These are phyloP conservation scores for Temnothorax rugatulus DNA, from an alignment of 2,888 invertebrate genomes.

Conservation along the genomic window DNA sequence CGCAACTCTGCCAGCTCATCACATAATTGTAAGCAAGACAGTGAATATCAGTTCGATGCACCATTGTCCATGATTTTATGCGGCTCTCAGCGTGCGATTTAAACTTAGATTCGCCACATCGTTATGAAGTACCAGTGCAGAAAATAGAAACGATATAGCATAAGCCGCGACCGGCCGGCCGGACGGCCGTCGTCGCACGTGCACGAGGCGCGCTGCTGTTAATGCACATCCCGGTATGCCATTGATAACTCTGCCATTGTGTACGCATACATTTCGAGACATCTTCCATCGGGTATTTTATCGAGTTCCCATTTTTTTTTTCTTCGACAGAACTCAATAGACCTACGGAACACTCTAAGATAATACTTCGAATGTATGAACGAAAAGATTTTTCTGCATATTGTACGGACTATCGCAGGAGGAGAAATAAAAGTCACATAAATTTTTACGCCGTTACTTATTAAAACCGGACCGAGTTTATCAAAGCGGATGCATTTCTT, in stretches of 20 bases:
- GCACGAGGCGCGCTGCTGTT: constrained; percentile 65
- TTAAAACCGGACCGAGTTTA: neutral
- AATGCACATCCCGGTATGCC: constrained; percentile 76
- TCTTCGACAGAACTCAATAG: neutral
- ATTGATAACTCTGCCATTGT: constrained; percentile 75
- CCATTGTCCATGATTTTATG: constrained; percentile 33
- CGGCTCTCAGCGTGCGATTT: constrained; percentile 22
- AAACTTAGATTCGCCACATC: constrained; percentile 65
- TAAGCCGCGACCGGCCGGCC: neutral
- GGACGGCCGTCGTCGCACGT: constrained; percentile 55
- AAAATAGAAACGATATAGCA: constrained; percentile 72
- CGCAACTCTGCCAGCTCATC: neutral
- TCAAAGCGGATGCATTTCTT: constrained; percentile 20
- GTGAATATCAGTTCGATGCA: constrained; percentile 30
- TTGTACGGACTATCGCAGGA: neutral
- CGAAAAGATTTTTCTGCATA: neutral
- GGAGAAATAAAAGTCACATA: constrained; percentile 1
- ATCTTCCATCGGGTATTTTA: neutral
- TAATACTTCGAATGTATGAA: neutral
- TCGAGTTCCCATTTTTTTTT: constrained; percentile 1
- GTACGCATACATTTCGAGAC: neutral
- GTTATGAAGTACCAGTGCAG: constrained; percentile 59
- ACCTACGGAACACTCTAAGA: neutral
- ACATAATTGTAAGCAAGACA: neutral
- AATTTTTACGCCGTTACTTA: constrained; percentile 3